phyloP scores from a whole-genome alignment of 2,888 invertebrate species.

The Clunio marinus region DNA sequence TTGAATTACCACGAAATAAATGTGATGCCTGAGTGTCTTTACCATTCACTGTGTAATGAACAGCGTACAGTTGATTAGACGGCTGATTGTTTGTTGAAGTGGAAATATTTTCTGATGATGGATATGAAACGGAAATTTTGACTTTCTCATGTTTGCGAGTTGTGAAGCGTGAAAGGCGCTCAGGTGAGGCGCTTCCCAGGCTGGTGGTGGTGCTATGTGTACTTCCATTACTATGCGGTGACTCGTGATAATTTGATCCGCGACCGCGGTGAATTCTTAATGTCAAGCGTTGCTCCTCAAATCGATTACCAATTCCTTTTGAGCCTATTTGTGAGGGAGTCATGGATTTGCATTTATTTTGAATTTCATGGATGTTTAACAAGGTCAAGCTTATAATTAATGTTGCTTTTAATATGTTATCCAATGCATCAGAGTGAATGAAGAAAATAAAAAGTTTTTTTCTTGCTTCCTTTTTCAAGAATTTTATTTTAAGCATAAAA shows the following conservation, averaged over 20 bases:
- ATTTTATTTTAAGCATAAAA: too few relatives aligned
- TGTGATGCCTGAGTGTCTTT: slow-evolving; percentile 58
- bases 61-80: slow-evolving; percentile 57
- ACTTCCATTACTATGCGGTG: slow-evolving; percentile 64
- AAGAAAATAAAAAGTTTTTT: too few relatives aligned
- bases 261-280: slow-evolving; percentile 85
- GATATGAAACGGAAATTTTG: slow-evolving; percentile 81
- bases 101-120: slow-evolving; percentile 68
- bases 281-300: slow-evolving; percentile 86
- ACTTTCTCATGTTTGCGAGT: slow-evolving; percentile 71
- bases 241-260: slow-evolving; percentile 60
- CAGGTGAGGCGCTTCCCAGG: slow-evolving; percentile 62
- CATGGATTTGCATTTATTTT: too few relatives aligned
- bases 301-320: slow-evolving; percentile 68
- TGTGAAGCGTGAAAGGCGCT: slow-evolving; percentile 57
- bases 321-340: too few relatives aligned
- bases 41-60: slow-evolving; percentile 65
- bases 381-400: too few relatives aligned
- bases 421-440: too few relatives aligned
- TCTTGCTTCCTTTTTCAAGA: too few relatives aligned
- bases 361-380: too few relatives aligned
- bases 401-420: too few relatives aligned
- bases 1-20: slow-evolving; percentile 48
- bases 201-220: slow-evolving; percentile 66
- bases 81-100: slow-evolving; percentile 47